Base-by-base conservation (phyloP, 1,140 invertebrate genomes). In the Aphaenogaster floridana region DNA sequence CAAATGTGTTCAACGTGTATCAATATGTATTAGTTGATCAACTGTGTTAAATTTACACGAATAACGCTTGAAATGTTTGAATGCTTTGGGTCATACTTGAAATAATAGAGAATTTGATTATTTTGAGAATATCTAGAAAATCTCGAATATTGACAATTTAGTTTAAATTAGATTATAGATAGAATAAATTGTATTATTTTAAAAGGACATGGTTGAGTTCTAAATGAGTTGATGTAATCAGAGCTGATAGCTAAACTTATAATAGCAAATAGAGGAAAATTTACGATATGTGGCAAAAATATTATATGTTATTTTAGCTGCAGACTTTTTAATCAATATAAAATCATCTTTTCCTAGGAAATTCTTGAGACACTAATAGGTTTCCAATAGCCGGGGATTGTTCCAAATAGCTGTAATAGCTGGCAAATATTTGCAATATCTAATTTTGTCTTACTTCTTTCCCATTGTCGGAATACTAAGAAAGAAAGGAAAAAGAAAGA, bases 81-180 rank as follows among this genome's bases (percentile, higher is more conserved):
- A 45, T 17, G 36, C 11, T 50, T 17, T n/a, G 28, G 9, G 7
- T 64, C 48, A 79, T 50, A 64, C 3, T 79, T 21, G 3, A 39
- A 50, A 50, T 64, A 66, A 66, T 45, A 39, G 45, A 15, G 2
- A 74, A 54, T 36, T 5, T n/a, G 15, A n/a, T 57, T 76, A 76
- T 76, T 57, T 63, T 63, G 0, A 0, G 17, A 5, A 63, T 21
- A 42, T 77, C n/a, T 39, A 9, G n/a, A 17, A 66, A 66, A 79
- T 13, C 28, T 28, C 28, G 42, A 17, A 21, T 48, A 52, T 52
- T 21, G 11, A 39, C 3, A 52, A 15, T 5, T 54, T 0, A 21
- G 13, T 79, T 66, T 45, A 21, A 61, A 45, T 64, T 64, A 17
- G 15, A 64, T 64, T 64, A 28, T 28, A 39, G 34, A 17, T 39